phyloP scores from a whole-genome alignment of 23 tunicate genomes.

The Trididemnum miniatum region DNA sequence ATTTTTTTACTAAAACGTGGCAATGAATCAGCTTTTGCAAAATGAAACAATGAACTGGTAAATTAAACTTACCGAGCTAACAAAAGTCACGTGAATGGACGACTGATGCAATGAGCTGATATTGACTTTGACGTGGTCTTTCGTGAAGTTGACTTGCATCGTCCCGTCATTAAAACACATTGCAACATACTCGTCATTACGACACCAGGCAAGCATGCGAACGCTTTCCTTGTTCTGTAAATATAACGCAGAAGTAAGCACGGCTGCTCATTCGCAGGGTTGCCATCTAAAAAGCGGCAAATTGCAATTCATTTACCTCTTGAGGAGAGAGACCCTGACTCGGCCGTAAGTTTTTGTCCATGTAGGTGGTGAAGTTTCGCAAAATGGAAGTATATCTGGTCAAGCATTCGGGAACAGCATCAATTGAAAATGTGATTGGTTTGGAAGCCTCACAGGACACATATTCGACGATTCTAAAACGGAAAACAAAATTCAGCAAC shows the following conservation, averaged over 20 bases:
- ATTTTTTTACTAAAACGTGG: too few relatives aligned
- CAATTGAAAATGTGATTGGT: constrained; percentile 44
- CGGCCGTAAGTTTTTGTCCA: constrained; percentile 68
- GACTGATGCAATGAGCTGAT: constrained; percentile 52
- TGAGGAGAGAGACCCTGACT: neutral
- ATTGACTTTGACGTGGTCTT: constrained; percentile 72
- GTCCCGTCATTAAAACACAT: constrained; percentile 89
- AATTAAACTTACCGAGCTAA: constrained; percentile 47
- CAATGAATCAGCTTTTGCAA: too few relatives aligned
- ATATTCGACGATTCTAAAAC: constrained; percentile 55
- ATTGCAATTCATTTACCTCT: constrained; percentile 24
- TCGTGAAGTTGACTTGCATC: constrained; percentile 77
- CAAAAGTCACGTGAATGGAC: constrained; percentile 62
- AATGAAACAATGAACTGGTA: too few relatives aligned
- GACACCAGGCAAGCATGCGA: constrained; percentile 69
- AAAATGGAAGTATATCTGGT: constrained; percentile 46
- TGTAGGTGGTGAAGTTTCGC: constrained; percentile 63
- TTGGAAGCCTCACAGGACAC: constrained; percentile 20
- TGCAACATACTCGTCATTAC: constrained; percentile 63
- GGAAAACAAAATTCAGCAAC: neutral
- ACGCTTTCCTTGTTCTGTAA: constrained; percentile 32
- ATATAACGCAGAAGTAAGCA: too few relatives aligned
- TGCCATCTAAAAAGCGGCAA: too few relatives aligned
- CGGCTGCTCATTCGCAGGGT: too few relatives aligned
- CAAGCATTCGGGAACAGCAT: constrained; percentile 43